Conservation (phyloP, 2,797 vertebrate genomes). For the Remorina albescens region DNA sequence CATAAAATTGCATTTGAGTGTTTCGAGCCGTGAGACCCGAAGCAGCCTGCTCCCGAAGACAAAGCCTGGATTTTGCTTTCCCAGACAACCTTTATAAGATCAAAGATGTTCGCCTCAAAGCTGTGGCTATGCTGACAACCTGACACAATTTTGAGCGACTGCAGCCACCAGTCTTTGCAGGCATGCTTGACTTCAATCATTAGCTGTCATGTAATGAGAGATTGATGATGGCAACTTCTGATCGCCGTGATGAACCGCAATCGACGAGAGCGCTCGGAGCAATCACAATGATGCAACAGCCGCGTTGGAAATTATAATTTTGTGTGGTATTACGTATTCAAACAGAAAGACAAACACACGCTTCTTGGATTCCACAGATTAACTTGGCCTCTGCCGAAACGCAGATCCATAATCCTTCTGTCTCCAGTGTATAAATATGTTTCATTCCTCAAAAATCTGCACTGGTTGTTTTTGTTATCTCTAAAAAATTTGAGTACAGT, state of each 20-base stretch:
- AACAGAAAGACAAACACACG: background rate
- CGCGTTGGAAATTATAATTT: background rate
- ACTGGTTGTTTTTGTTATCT: constrained; percentile 20
- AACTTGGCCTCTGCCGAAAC: background rate
- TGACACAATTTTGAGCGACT: constrained; percentile 17
- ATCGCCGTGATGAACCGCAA: background rate
- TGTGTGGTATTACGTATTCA: background rate
- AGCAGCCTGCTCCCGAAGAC: constrained; percentile 20
- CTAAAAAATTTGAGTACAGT: constrained; percentile 31
- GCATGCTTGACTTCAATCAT: constrained; percentile 10
- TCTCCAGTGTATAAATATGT: background rate
- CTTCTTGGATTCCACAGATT: background rate
- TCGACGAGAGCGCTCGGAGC: background rate
- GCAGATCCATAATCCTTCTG: background rate
- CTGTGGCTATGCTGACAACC: constrained; percentile 14
- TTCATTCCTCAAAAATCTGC: background rate
- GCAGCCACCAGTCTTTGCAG: background rate
- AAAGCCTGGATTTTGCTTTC: constrained; percentile 36
- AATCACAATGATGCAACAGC: background rate
- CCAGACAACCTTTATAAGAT: constrained; percentile 28
- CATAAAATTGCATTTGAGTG: constrained; percentile 7
- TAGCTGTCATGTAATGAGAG: background rate
- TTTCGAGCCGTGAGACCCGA: background rate
- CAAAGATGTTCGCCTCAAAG: constrained; percentile 46
- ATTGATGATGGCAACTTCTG: constrained; percentile 10